Evolutionary conservation across 2,888 invertebrate genomes (phyloP).

Genomic region (Noctua comes): DNA sequence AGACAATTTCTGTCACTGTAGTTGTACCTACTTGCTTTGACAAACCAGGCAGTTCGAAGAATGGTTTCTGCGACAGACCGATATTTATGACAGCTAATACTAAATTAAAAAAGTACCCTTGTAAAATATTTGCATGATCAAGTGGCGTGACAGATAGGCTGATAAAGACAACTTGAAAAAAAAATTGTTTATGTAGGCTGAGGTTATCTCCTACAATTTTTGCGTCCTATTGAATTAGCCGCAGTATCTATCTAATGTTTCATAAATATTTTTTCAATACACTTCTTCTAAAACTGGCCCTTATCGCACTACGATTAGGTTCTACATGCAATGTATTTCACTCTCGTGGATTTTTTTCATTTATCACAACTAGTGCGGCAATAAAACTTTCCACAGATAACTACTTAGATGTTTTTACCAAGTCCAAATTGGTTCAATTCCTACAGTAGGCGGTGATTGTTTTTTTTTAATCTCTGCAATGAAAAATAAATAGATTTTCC

Average conservation of each 20-base stretch:
- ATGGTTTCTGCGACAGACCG: not conserved
- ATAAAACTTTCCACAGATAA: no score
- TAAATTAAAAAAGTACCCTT: not conserved
- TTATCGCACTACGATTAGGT: no score
- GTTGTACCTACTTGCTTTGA: not conserved
- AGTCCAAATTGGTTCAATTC: no score
- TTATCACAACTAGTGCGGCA: no score
- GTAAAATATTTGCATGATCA: slow-evolving; percentile 30
- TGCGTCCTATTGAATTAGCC: slow-evolving; percentile 20
- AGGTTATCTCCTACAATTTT: slow-evolving; percentile 45
- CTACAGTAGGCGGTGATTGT: no score
- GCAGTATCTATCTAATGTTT: slow-evolving; percentile 12
- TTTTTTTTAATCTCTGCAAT: no score
- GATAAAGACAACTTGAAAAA: slow-evolving; percentile 37
- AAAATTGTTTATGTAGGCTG: slow-evolving; percentile 22
- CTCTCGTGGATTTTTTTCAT: no score
- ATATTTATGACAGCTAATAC: not conserved
- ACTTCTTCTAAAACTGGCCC: no score
- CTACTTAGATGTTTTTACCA: no score
- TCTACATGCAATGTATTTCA: no score
- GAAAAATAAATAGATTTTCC: no score
- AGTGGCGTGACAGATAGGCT: slow-evolving; percentile 43
- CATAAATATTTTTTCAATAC: not conserved
- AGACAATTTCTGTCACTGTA: not conserved
- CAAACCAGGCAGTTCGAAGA: not conserved